These are phyloP conservation scores for Sinella curviseta DNA, from an alignment of 1,140 invertebrate genomes.

Conservation along the genomic window DNA sequence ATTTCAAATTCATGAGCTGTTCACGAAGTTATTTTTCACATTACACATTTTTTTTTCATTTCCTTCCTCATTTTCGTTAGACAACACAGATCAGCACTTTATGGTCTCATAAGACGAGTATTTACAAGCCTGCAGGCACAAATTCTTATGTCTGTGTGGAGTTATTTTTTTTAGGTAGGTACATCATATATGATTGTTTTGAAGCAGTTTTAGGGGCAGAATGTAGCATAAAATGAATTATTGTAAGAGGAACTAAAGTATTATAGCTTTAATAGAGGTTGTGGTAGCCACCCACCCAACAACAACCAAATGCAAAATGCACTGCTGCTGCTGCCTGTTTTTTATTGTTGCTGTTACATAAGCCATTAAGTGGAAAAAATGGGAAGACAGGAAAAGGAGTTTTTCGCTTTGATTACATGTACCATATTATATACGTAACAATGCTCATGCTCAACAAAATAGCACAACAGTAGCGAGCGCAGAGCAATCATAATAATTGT, in stretches of 20 bases:
- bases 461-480: no score
- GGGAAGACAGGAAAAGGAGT: conserved; percentile 4
- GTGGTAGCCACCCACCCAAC: no score
- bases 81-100: no score
- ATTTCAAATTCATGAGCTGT: conserved; percentile 2
- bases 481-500: no score
- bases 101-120: no score
- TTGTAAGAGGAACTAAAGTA: not conserved
- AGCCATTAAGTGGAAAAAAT: conserved; percentile 8
- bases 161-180: not conserved
- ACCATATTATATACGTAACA: no score
- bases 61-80: not conserved
- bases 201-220: not conserved
- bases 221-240: not conserved
- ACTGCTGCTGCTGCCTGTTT: not conserved
- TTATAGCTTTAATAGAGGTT: not conserved
- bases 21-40: no score
- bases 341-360: conserved; percentile 5
- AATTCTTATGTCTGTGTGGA: no score
- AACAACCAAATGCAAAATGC: not conserved
- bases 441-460: no score
- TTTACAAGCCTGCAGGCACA: no score
- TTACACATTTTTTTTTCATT: not conserved
- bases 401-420: no score
- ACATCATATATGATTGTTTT: not conserved